Conservation (phyloP, 2,888 invertebrate genomes). For the Coleophora flavipennella region DNA sequence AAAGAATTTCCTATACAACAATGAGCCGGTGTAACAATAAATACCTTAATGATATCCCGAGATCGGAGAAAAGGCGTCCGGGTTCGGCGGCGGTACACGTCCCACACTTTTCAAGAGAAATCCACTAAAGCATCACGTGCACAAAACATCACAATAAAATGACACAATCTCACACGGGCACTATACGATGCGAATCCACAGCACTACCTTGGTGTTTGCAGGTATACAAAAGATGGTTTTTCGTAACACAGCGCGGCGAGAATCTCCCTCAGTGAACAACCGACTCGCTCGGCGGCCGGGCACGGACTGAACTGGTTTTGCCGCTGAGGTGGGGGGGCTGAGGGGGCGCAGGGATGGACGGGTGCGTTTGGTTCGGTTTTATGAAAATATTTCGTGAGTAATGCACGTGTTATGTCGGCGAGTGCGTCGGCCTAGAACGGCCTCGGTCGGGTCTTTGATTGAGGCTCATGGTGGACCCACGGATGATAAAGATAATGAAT, state of each 20-base stretch:
- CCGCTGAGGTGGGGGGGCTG: slow-evolving; percentile 25
- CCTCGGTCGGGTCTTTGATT: slow-evolving; percentile 62
- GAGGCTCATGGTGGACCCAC: slow-evolving; percentile 43
- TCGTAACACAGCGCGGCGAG: slow-evolving; percentile 59
- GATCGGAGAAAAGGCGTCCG: slow-evolving; percentile 67
- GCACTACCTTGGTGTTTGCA: slow-evolving; percentile 64
- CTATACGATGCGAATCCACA: slow-evolving; percentile 57
- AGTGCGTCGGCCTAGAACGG: slow-evolving; percentile 68
- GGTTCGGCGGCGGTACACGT: slow-evolving; percentile 53
- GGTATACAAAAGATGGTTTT: slow-evolving; percentile 55
- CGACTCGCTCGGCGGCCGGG: slow-evolving; percentile 67
- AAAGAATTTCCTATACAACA: slow-evolving; percentile 70
- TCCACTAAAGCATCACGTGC: slow-evolving; percentile 57
- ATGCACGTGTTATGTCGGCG: slow-evolving; percentile 68
- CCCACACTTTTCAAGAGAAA: slow-evolving; percentile 61
- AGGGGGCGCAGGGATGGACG: slow-evolving; percentile 36
- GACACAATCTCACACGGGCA: slow-evolving; percentile 65
- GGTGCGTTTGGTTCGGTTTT: slow-evolving; percentile 67
- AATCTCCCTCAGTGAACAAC: slow-evolving; percentile 30
- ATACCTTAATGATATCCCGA: slow-evolving; percentile 73
- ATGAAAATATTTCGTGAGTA: slow-evolving; percentile 74
- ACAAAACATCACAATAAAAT: slow-evolving; percentile 59
- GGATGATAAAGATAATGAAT: slow-evolving; percentile 44
- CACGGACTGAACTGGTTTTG: slow-evolving; percentile 69
- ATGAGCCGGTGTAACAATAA: slow-evolving; percentile 71